Conservation (phyloP, 2,797 vertebrate genomes). For the Sebastes melanostomus region DNA sequence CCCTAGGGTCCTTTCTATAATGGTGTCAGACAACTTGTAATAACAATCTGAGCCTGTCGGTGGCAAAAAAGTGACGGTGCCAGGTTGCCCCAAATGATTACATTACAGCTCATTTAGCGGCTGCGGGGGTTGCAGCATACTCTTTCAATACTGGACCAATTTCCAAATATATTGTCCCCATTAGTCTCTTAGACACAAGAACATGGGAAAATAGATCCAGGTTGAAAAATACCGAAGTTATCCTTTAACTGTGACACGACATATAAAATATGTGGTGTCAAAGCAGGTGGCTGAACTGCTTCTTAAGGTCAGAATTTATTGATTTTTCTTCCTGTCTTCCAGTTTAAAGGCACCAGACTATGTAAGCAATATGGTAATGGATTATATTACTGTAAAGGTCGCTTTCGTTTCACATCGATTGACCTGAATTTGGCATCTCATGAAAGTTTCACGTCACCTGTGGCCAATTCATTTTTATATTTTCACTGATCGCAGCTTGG, state of each 20-base stretch:
- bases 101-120: too few species aligned
- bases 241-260: not conserved
- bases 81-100: too few species aligned
- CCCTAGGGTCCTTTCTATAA: too few species aligned
- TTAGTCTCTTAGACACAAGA: too few species aligned
- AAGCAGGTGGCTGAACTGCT: not conserved
- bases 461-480: not conserved
- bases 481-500: not conserved
- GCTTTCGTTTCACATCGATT: conserved; percentile 13
- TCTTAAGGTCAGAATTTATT: not conserved
- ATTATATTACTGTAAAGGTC: not conserved
- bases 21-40: too few species aligned
- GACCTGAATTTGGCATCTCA: not conserved
- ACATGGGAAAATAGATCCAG: too few species aligned
- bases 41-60: too few species aligned
- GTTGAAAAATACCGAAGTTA: too few species aligned
- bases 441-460: conserved; percentile 1
- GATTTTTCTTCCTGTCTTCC: not conserved
- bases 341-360: not conserved
- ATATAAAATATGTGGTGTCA: not conserved
- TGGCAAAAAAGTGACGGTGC: too few species aligned
- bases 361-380: not conserved
- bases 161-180: too few species aligned
- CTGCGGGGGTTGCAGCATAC: too few species aligned
- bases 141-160: too few species aligned